A percentile compares a stretch with the other conserved stretches of the same genome.
Conservation (phyloP, 1,140 invertebrate species). For the Ceratoteleas bidentatus region DNA sequence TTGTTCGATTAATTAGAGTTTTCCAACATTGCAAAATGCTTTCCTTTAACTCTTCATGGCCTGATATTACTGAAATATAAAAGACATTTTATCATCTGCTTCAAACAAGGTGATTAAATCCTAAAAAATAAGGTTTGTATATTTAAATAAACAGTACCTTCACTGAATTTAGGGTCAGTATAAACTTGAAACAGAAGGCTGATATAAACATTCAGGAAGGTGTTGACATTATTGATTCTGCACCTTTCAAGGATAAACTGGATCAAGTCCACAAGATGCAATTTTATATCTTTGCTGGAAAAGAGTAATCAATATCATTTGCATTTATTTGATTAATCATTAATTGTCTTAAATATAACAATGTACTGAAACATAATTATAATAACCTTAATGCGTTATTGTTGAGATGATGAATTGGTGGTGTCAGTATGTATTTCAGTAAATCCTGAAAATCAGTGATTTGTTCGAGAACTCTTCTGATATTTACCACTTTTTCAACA, state of each 20-base stretch:
- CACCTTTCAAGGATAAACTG: constrained; percentile 76
- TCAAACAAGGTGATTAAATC: too few relatives aligned
- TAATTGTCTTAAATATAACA: not conserved
- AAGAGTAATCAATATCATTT: constrained; percentile 34
- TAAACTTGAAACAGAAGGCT: constrained; percentile 80
- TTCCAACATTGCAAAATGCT: too few relatives aligned
- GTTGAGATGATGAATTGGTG: constrained; percentile 3
- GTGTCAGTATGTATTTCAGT: constrained; percentile 1
- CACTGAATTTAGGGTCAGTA: constrained; percentile 77
- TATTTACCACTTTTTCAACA: constrained; percentile 4
- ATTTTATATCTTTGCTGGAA: constrained; percentile 77
- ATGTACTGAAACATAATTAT: not conserved
- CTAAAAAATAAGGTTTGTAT: constrained; percentile 15
- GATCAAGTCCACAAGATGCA: constrained; percentile 78
- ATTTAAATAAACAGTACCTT: constrained; percentile 75
- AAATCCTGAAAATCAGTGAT: not conserved
- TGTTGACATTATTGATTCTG: constrained; percentile 77
- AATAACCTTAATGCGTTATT: constrained; percentile 9
- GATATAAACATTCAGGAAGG: constrained; percentile 81
- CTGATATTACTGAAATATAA: too few relatives aligned
- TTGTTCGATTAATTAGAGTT: too few relatives aligned
- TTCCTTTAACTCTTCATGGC: too few relatives aligned
- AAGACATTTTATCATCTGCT: too few relatives aligned
- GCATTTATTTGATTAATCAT: not conserved
- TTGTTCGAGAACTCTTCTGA: not conserved